These are phyloP conservation scores for Craseonycteris thonglongyai DNA, from an alignment of 2,113 vertebrate genomes.

Conservation along the genomic window DNA sequence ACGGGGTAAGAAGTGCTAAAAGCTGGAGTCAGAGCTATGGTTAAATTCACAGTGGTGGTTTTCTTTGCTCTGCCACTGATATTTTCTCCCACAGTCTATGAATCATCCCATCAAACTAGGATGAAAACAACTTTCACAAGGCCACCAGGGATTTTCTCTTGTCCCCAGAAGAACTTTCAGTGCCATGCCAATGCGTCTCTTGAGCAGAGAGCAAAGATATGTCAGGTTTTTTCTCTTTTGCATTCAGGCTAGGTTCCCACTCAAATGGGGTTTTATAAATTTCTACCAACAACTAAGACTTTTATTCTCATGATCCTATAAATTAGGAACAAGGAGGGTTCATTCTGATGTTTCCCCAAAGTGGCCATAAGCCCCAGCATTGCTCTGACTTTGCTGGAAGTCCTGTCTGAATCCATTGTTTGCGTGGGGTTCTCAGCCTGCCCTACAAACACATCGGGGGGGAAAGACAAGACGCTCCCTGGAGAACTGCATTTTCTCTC, in stretches of 20 bases:
- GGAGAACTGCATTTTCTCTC: not conserved
- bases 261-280: conserved; percentile 26
- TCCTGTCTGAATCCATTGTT: conserved; percentile 27
- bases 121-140: not conserved
- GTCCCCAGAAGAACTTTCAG: not conserved
- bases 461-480: not conserved
- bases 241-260: conserved; percentile 31
- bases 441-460: not conserved
- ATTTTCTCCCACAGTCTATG: not conserved
- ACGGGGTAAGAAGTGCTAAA: not conserved
- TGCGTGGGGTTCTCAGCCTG: not conserved
- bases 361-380: not conserved
- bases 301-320: conserved; percentile 25
- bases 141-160: not conserved
- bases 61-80: not conserved
- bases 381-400: conserved; percentile 2
- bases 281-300: not conserved
- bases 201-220: not conserved
- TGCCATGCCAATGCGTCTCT: not conserved
- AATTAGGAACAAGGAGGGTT: conserved; percentile 1
- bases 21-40: not conserved
- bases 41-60: not conserved
- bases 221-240: not conserved
- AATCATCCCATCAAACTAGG: not conserved
- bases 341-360: not conserved